Percentiles rank a stretch among this genome's conserved stretches.
Conservation (phyloP, 2,888 invertebrate genomes). For the Acleris sparsana region DNA sequence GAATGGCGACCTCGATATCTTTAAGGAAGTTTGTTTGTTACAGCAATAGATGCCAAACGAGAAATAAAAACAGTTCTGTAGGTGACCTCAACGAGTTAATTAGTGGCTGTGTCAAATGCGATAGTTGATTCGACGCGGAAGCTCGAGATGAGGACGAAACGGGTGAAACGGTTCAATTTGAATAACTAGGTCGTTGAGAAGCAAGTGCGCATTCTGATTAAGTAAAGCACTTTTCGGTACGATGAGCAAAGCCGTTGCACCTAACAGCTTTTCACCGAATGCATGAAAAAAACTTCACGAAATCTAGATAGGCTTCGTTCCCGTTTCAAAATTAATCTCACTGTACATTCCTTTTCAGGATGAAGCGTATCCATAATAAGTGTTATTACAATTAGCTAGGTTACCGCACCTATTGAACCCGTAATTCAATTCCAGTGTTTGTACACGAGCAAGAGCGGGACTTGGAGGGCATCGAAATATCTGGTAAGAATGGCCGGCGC, state of each 20-base stretch:
- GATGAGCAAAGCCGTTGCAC: neutral
- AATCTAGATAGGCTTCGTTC: too few relatives aligned
- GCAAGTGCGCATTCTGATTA: constrained; percentile 7
- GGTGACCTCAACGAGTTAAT: constrained; percentile 52
- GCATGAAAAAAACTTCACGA: too few relatives aligned
- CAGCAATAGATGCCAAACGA: constrained; percentile 37
- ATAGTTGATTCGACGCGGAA: constrained; percentile 51
- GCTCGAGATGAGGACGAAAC: constrained; percentile 45
- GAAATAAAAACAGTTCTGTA: constrained; percentile 46
- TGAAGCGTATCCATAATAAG: neutral
- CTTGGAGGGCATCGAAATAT: constrained; percentile 7
- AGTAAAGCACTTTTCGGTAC: neutral
- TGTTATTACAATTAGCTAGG: neutral
- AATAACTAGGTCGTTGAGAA: constrained; percentile 42
- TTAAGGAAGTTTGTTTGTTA: constrained; percentile 43
- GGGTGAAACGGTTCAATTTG: constrained; percentile 44
- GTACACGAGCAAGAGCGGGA: neutral
- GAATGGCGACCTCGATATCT: constrained; percentile 46
- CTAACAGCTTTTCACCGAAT: neutral
- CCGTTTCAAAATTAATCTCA: too few relatives aligned
- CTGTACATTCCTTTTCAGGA: too few relatives aligned
- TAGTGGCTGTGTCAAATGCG: constrained; percentile 55
- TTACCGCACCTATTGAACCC: neutral
- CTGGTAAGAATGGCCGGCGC: constrained; percentile 46
- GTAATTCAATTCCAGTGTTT: constrained; percentile 1